phyloP scores from a whole-genome alignment of 2,113 vertebrate species.

The Hippoglossus stenolepis region DNA sequence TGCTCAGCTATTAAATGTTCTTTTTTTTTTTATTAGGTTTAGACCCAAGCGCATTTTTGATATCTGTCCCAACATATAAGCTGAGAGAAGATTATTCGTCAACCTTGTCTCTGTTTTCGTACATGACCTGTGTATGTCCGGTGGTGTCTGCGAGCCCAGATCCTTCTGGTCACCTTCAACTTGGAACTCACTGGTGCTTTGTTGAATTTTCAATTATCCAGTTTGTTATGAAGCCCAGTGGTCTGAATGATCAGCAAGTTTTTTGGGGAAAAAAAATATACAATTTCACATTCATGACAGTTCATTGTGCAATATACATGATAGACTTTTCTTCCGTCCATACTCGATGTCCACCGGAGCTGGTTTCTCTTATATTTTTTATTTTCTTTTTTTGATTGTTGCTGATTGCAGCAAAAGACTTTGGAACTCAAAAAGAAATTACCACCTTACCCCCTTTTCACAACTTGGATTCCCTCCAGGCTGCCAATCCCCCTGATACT shows the following conservation, averaged over 20 bases:
- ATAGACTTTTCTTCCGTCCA: conserved; percentile 80
- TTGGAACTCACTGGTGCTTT: conserved; percentile 65
- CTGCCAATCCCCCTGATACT: conserved; percentile 54
- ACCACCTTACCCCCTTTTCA: conserved; percentile 40
- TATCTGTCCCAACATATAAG: conserved; percentile 76
- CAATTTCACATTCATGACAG: conserved; percentile 72
- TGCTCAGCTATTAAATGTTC: conserved; percentile 63
- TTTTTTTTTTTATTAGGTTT: conserved; percentile 22
- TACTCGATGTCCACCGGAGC: conserved; percentile 60
- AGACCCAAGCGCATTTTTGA: conserved; percentile 54
- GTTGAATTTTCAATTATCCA: conserved; percentile 51
- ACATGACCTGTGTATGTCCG: conserved; percentile 45
- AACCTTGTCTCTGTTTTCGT: conserved; percentile 50
- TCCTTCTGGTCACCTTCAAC: conserved; percentile 68
- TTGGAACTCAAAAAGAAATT: conserved; percentile 67
- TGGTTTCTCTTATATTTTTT: conserved; percentile 38
- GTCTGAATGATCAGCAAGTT: conserved; percentile 56
- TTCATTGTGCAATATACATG: conserved; percentile 84
- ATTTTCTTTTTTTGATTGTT: conserved; percentile 42
- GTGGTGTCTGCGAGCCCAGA: conserved; percentile 59
- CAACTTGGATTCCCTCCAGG: conserved; percentile 69
- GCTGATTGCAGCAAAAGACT: conserved; percentile 68
- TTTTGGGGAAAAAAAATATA: conserved; percentile 35
- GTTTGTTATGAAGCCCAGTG: conserved; percentile 56
- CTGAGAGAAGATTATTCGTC: conserved; percentile 74